A percentile compares a stretch with the other conserved stretches of the same genome.
These are phyloP conservation scores for Lepilemur ruficaudatus DNA, from an alignment of 2,797 vertebrate species.

Conservation along the genomic window DNA sequence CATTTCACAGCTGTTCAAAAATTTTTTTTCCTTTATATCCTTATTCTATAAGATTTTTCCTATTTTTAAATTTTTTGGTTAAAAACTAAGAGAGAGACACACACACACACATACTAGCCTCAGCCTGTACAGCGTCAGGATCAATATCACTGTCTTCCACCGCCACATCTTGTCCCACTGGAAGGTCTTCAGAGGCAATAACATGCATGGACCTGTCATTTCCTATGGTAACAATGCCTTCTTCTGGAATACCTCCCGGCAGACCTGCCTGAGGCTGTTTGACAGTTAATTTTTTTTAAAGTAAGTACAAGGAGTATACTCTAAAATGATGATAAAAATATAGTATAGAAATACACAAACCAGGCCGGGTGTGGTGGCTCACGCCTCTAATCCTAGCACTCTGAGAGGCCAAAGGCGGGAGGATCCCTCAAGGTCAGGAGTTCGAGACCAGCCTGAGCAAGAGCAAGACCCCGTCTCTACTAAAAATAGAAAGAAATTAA, in stretches of 20 bases:
- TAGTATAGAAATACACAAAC: neutral
- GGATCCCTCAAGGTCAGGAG: too few relatives aligned
- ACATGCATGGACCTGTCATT: neutral
- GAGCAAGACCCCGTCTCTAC: too few relatives aligned
- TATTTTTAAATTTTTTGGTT: neutral
- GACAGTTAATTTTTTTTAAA: neutral
- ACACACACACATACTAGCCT: neutral
- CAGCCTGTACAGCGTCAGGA: neutral
- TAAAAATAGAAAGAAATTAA: too few relatives aligned
- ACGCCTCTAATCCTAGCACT: too few relatives aligned
- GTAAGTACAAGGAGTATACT: neutral
- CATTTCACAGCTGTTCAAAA: neutral
- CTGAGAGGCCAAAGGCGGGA: too few relatives aligned
- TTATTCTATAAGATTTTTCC: neutral
- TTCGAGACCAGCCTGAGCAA: too few relatives aligned
- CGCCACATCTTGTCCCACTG: neutral
- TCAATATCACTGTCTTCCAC: neutral
- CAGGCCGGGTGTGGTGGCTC: too few relatives aligned
- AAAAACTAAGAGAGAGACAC: neutral
- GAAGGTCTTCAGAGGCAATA: neutral
- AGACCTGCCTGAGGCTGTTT: neutral
- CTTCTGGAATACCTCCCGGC: neutral
- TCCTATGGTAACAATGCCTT: neutral
- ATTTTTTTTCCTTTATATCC: neutral
- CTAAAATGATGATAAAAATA: neutral